Percentiles rank a stretch among this genome's conserved stretches.
Evolutionary conservation across 2,888 invertebrate genomes (phyloP).

Genomic region (Emmelina monodactyla): DNA sequence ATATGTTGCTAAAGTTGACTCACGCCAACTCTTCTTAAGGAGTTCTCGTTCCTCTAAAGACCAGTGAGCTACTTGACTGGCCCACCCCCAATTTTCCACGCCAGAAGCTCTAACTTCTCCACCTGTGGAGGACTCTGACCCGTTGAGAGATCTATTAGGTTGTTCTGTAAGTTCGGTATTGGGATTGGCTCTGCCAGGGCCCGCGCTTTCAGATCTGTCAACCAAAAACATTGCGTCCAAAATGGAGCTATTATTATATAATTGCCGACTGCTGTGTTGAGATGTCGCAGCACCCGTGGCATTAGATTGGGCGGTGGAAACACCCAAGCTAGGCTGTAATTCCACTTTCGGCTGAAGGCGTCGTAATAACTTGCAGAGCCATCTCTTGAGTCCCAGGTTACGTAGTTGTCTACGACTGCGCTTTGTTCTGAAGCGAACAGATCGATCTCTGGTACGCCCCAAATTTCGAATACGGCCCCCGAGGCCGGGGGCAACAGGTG

Average conservation of each 20-base stretch:
- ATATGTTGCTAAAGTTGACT: slow-evolving; percentile 13
- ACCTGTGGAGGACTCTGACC: slow-evolving; percentile 9
- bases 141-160: slow-evolving; percentile 14
- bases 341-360: slow-evolving; percentile 16
- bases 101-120: slow-evolving; percentile 11
- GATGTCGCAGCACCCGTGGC: slow-evolving; percentile 14
- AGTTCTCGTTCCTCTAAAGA: background rate
- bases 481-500: background rate
- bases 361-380: slow-evolving; percentile 6
- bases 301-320: slow-evolving; percentile 17
- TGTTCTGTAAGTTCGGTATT: slow-evolving; percentile 6
- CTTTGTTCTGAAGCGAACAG: slow-evolving; percentile 14
- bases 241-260: slow-evolving; percentile 13
- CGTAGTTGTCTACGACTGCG: slow-evolving; percentile 13
- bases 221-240: slow-evolving; percentile 5
- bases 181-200: slow-evolving; percentile 7
- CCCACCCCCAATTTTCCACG: slow-evolving; percentile 18
- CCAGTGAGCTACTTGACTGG: slow-evolving; percentile 3
- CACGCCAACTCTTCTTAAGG: slow-evolving; percentile 12
- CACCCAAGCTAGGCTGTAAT: slow-evolving; percentile 15
- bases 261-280: slow-evolving; percentile 11
- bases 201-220: background rate
- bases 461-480: slow-evolving; percentile 5
- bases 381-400: slow-evolving; percentile 10
- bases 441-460: slow-evolving; percentile 12